Evolutionary conservation across 2,113 vertebrate genomes (phyloP).

Genomic region (Cinclus mexicanus): DNA sequence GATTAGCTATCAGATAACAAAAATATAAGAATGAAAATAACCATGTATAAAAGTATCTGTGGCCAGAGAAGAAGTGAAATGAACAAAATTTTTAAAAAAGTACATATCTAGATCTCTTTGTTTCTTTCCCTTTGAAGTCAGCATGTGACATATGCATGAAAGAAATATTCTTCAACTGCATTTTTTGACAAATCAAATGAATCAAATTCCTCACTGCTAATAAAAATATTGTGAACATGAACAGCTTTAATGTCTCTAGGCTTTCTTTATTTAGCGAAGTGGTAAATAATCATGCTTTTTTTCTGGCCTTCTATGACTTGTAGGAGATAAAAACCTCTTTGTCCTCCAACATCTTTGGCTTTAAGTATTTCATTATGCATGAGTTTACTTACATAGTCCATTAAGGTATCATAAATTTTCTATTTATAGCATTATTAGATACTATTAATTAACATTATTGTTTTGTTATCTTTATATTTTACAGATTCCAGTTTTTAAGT

Average conservation of each 20-base stretch:
- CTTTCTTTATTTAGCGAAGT: neutral
- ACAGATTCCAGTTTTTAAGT: neutral
- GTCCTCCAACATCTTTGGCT: neutral
- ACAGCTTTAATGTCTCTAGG: neutral
- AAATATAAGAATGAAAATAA: neutral
- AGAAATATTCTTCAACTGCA: constrained; percentile 5
- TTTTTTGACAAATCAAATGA: constrained; percentile 10
- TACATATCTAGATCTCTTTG: neutral
- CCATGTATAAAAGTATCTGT: neutral
- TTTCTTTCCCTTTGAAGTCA: constrained; percentile 8
- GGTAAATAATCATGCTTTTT: neutral
- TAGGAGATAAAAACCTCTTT: neutral
- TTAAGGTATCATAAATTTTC: neutral
- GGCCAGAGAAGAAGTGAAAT: neutral
- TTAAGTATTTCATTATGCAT: neutral
- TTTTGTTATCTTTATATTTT: neutral
- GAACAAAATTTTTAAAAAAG: neutral
- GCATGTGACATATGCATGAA: neutral
- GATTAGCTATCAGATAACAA: neutral
- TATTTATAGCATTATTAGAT: neutral
- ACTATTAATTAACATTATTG: neutral
- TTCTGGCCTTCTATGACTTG: neutral
- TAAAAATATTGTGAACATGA: constrained; percentile 33
- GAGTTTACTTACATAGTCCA: neutral
- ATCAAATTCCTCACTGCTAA: neutral